Conservation (phyloP, 2,113 vertebrate species). For the Penelope pileata region DNA sequence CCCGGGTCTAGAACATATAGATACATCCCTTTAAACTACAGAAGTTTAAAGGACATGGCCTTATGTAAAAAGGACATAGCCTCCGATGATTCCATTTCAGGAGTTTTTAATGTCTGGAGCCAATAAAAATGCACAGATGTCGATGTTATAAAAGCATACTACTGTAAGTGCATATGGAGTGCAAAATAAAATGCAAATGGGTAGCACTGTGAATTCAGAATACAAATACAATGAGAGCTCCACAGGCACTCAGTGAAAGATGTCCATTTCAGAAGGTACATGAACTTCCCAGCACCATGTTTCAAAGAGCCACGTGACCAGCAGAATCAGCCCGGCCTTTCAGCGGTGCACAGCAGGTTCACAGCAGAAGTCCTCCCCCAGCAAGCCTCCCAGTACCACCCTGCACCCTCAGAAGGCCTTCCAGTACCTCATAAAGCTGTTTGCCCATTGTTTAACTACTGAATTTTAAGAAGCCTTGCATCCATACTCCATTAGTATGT, state of each 20-base stretch:
- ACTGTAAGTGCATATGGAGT: background rate
- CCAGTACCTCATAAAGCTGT: background rate
- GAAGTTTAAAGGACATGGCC: too few relatives aligned
- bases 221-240: background rate
- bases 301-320: background rate
- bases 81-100: background rate
- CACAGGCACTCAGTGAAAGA: background rate
- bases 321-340: accelerated
- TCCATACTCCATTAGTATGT: background rate
- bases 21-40: background rate
- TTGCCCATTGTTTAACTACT: background rate
- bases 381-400: background rate
- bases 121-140: background rate
- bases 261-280: background rate
- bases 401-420: background rate
- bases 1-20: background rate
- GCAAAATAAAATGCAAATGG: background rate
- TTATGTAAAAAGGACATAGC: background rate
- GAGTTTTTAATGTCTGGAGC: background rate
- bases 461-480: background rate
- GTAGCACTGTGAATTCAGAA: background rate
- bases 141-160: background rate
- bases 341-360: background rate
- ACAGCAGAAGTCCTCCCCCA: background rate
- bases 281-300: background rate